Evolutionary conservation across 2,113 vertebrate genomes (phyloP), one percentile per base, ranked within the genome.

Genomic region (Corapipo altera): DNA sequence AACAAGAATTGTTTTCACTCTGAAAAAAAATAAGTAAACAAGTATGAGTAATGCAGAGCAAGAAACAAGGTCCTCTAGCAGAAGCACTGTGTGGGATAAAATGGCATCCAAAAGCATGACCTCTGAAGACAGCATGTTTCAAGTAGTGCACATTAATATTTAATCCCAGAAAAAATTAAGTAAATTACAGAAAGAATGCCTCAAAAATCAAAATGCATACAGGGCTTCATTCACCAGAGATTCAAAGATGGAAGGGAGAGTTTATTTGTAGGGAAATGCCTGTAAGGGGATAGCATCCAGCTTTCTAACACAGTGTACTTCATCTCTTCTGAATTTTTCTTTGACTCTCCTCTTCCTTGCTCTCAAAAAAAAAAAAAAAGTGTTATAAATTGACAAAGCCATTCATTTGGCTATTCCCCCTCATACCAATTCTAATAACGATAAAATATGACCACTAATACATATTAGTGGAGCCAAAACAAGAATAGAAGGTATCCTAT

Each of bases 11-110:
- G 48, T 64, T 92, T 94, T 90, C 69, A 75, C 28, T 19, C 12
- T 8, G 69, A 55, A 84, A 85, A 85, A 83, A 89, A 76, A 70
- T 16, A 88, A 85, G 62, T 44, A 69, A 93, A 74, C 19, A 55
- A 90, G 52, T 13, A 65, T 65, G 59, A 90, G 67, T n/a, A 84
- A 78, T 9, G 57, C 64, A 93, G 24, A 32, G 26, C 26, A 72
- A 92, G 61, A 74, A 95, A 76, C 21, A 90, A 90, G 90, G 85
- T 93, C 61, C 57, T 72, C 48, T 48, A 87, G 65, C 52, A 92
- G 48, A 78, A 95, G 57, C n/a, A 78, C 12, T 32, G 37, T 59
- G 39, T 77, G 37, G 55, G 69, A 91, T 55, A 88, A 95, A 94
- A 74, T 22, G 69, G 51, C 72, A 93, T 28, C 59, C 75, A 79